Conservation (phyloP, 2,888 invertebrate species). For the Microplitis manilae region DNA sequence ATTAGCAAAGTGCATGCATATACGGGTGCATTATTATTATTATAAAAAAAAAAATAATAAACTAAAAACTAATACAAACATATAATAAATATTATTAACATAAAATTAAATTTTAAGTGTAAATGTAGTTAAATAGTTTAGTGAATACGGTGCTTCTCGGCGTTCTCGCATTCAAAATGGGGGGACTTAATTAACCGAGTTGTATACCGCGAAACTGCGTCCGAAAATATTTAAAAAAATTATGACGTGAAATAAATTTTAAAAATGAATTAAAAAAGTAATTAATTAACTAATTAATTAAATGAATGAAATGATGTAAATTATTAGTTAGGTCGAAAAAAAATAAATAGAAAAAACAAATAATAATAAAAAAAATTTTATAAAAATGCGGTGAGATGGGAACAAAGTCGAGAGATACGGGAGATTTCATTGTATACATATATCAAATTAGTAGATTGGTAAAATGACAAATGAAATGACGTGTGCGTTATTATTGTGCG, state of each 20-base stretch:
- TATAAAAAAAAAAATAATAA: not conserved
- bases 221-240: not conserved
- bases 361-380: conserved; percentile 2
- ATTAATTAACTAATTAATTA: conserved; percentile 2
- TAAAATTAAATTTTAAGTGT: not conserved
- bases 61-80: not conserved
- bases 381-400: conserved; percentile 11
- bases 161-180: not conserved
- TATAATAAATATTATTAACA: not conserved
- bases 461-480: conserved; percentile 46
- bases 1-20: not conserved
- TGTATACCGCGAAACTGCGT: not conserved
- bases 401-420: conserved; percentile 5
- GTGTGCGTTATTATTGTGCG: conserved; percentile 45
- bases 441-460: conserved; percentile 29
- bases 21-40: not conserved
- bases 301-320: conserved; percentile 20
- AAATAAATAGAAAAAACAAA: not conserved
- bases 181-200: not conserved
- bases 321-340: conserved; percentile 18
- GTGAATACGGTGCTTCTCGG: not conserved
- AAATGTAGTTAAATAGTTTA: not conserved
- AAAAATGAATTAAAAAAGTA: conserved; percentile 22
- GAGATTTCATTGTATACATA: conserved; percentile 8
- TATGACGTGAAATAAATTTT: conserved; percentile 16